Evolutionary conservation across 2,888 invertebrate species (phyloP).

Genomic region (Tetheella fluctuosa): DNA sequence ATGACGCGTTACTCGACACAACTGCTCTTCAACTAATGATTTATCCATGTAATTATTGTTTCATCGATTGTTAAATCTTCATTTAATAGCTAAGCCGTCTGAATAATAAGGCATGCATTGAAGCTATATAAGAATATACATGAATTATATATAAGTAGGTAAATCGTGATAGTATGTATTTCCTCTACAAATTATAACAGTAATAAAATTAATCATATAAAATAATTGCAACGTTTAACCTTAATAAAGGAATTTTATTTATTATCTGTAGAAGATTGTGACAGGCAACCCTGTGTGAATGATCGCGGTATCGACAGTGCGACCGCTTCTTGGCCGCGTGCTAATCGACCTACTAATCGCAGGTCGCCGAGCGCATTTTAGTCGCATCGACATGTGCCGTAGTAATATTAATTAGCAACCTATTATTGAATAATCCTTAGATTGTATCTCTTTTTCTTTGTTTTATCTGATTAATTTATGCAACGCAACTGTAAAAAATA

Average conservation of each 20-base stretch:
- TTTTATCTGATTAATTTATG: background rate
- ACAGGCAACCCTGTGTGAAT: constrained; percentile 56
- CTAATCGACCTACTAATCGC: constrained; percentile 77
- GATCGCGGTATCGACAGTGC: constrained; percentile 61
- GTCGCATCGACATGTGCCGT: background rate
- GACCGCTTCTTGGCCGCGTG: constrained; percentile 63
- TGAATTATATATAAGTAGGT: too few relatives aligned
- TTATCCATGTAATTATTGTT: constrained; percentile 57
- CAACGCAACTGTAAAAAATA: background rate
- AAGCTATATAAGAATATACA: too few relatives aligned
- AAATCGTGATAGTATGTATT: too few relatives aligned
- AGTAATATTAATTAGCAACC: background rate
- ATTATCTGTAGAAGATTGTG: background rate
- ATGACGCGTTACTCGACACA: constrained; percentile 57
- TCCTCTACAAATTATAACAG: too few relatives aligned
- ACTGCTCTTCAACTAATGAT: constrained; percentile 66
- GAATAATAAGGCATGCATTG: too few relatives aligned
- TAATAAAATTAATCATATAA: too few relatives aligned
- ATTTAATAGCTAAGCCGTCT: background rate
- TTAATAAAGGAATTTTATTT: background rate
- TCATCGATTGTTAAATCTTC: constrained; percentile 48
- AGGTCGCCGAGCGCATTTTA: constrained; percentile 33
- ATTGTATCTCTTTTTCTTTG: background rate
- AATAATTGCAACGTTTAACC: background rate
- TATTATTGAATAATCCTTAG: background rate